A percentile compares a stretch with the other conserved stretches of the same genome.
Evolutionary conservation across 2,888 invertebrate genomes (phyloP).

Genomic region (Rhagonycha lutea): DNA sequence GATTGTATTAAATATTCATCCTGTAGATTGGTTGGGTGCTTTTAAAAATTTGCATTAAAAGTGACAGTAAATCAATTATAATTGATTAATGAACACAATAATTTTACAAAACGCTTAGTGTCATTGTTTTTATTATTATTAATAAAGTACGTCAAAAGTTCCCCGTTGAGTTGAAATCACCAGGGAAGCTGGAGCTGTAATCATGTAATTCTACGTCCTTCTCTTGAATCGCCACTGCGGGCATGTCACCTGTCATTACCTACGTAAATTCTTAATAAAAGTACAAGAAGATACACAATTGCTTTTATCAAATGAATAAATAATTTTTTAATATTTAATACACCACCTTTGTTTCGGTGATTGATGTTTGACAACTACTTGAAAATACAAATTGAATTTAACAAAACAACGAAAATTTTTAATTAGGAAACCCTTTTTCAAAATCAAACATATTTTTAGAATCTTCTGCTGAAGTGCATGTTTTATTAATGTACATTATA

Average conservation of each 20-base stretch:
- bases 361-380: background rate
- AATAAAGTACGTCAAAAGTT: conserved; percentile 25
- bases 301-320: background rate
- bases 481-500: no score
- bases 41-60: background rate
- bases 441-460: background rate
- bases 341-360: background rate
- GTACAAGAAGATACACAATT: background rate
- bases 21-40: background rate
- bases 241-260: conserved; percentile 35
- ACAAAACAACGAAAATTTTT: background rate
- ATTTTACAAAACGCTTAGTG: conserved; percentile 26
- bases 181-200: conserved; percentile 31
- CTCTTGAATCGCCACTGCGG: conserved; percentile 31
- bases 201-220: conserved; percentile 25
- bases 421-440: background rate
- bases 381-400: background rate
- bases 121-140: conserved; percentile 33
- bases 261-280: background rate
- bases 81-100: conserved; percentile 23
- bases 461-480: no score
- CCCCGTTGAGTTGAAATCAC: conserved; percentile 23
- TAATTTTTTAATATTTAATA: background rate
- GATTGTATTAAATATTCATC: background rate
- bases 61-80: conserved; percentile 26